Evolutionary conservation across 1,140 invertebrate genomes (phyloP), one percentile per base, ranked within the genome.

Genomic region (Megathymus violae): DNA sequence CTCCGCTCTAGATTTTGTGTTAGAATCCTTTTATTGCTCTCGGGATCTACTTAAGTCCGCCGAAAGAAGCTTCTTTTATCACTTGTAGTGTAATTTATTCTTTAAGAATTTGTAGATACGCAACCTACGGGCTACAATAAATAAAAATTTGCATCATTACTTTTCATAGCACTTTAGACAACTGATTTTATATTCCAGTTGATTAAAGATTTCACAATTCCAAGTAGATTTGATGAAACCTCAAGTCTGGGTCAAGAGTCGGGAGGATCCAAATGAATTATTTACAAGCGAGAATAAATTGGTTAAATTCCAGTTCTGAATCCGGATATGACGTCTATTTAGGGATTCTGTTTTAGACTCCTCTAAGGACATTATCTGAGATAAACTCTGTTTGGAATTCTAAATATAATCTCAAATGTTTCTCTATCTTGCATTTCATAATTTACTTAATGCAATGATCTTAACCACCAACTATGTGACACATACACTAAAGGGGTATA

Each of bases 271-370:
- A 54, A 22, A 54, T 54, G 50, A 54, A 54, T 54, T 54, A 54
- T 54, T 54, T 41, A 54, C 50, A 40, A 52, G 34, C 50, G 11
- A 52, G 50, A 52, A 40, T 52, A 40, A 38, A 38, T 52, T 14
- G 50, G 31, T 22, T 34, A 40, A 52, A 52, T 25, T 14, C 50
- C 36, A 5, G 50, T 40, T 40, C 40, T 40, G 48, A 41, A 40
- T 41, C 19, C 36, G 19, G 38, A 43, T 54, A 43, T 54, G 51
- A 38, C 38, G 38, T 41, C 19, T 43, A 43, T 40, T 54, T 54
- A 40, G 25, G 13, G n/a, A 54, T 52, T 54, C 47, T 15, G 51
- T 22, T 27, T 54, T 41, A 38, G 51, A 38, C 14, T 27, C 11
- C 36, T 27, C 16, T 40, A 43, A 54, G 9, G 19, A 41, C 40